Conservation (phyloP, 2,888 invertebrate species). For the Drosophila infuscata region DNA sequence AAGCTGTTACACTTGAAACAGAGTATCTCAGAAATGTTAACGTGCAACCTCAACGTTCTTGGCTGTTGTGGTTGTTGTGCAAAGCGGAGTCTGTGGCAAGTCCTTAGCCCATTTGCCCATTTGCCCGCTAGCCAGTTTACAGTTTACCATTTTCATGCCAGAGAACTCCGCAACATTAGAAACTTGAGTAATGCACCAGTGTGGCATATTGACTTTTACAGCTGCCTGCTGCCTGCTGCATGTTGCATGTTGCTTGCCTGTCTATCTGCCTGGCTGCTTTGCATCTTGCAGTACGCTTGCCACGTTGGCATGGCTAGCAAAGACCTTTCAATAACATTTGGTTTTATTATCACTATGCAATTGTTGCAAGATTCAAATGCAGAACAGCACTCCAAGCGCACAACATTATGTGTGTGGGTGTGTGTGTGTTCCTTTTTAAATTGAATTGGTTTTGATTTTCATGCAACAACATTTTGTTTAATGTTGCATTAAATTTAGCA, state of each 20-base stretch:
- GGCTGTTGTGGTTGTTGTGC: background rate
- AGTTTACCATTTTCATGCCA: slow-evolving; percentile 48
- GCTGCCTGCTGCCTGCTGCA: slow-evolving; percentile 22
- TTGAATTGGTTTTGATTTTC: slow-evolving; percentile 69
- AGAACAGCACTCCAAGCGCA: slow-evolving; percentile 30
- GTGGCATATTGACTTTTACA: slow-evolving; percentile 69
- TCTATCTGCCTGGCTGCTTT: slow-evolving; percentile 16
- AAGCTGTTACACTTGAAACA: background rate
- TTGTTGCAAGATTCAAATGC: slow-evolving; percentile 57
- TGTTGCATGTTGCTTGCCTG: background rate
- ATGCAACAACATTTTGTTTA: slow-evolving; percentile 43
- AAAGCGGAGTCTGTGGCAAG: slow-evolving; percentile 28
- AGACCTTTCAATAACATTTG: slow-evolving; percentile 70
- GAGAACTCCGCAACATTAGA: slow-evolving; percentile 56
- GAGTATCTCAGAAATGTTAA: background rate
- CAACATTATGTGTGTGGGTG: slow-evolving; percentile 48
- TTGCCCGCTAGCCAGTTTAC: slow-evolving; percentile 19
- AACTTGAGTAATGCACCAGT: slow-evolving; percentile 68
- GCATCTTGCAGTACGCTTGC: slow-evolving; percentile 14
- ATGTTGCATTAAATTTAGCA: slow-evolving; percentile 55
- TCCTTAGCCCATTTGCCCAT: slow-evolving; percentile 19
- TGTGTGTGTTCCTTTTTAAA: slow-evolving; percentile 11
- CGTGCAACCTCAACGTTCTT: background rate
- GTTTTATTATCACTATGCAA: slow-evolving; percentile 72
- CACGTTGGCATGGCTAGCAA: slow-evolving; percentile 15